Conservation (phyloP, 2,113 vertebrate species). For the Excalfactoria chinensis region DNA sequence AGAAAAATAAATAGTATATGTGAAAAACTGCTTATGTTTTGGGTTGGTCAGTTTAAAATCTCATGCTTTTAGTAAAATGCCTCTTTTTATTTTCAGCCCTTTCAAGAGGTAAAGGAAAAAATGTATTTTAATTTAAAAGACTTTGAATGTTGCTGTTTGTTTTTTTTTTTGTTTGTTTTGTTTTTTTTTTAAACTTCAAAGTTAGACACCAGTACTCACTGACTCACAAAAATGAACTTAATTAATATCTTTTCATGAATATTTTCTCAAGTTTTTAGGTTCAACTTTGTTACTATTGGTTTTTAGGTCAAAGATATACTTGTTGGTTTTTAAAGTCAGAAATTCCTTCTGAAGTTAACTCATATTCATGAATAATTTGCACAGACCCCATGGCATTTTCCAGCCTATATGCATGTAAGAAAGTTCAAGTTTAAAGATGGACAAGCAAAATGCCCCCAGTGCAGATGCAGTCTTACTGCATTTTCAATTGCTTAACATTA, state of each 20-base stretch:
- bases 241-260: neutral
- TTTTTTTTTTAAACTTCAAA: neutral
- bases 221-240: neutral
- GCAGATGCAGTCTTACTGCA: neutral
- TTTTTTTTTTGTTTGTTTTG: neutral
- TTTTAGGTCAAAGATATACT: slow-evolving; percentile 21
- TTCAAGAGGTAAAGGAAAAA: neutral
- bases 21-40: neutral
- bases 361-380: slow-evolving; percentile 28
- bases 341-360: slow-evolving; percentile 37
- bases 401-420: slow-evolving; percentile 37
- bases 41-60: neutral
- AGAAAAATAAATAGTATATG: neutral
- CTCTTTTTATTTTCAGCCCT: neutral
- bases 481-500: neutral
- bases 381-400: neutral
- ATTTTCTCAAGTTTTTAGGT: neutral
- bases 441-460: neutral
- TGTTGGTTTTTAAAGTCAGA: slow-evolving; percentile 36
- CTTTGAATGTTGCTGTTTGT: neutral
- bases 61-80: neutral
- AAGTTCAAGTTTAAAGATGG: slow-evolving; percentile 1
- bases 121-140: neutral
- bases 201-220: neutral
- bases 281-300: neutral